These are phyloP conservation scores for Drosophila elegans DNA, from an alignment of 1,140 invertebrate genomes.

Conservation along the genomic window DNA sequence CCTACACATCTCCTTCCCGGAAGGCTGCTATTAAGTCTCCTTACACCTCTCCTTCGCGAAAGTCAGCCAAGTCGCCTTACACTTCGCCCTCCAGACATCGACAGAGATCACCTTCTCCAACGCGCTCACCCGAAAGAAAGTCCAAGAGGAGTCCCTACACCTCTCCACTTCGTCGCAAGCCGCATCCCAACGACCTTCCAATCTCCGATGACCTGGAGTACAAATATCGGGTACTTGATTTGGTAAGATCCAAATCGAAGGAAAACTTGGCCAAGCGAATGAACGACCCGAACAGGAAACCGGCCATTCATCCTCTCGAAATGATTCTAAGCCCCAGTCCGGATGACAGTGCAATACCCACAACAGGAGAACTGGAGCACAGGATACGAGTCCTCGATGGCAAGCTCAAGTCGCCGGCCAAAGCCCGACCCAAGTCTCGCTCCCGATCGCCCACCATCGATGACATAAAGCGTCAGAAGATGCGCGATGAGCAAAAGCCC, in stretches of 20 bases:
- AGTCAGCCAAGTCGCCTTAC: slow-evolving; percentile 53
- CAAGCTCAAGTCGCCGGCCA: slow-evolving; percentile 55
- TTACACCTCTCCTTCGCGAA: slow-evolving; percentile 40
- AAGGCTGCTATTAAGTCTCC: slow-evolving; percentile 38
- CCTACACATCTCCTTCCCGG: slow-evolving; percentile 58
- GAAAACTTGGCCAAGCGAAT: slow-evolving; percentile 64
- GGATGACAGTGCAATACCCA: slow-evolving; percentile 68
- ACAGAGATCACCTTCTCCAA: slow-evolving; percentile 59
- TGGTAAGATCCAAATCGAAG: slow-evolving; percentile 75
- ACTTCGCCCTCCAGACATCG: slow-evolving; percentile 49
- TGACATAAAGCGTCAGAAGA: slow-evolving; percentile 69
- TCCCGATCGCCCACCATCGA: slow-evolving; percentile 74
- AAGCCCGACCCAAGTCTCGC: slow-evolving; percentile 50
- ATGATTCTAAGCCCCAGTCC: slow-evolving; percentile 78
- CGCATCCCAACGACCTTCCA: slow-evolving; percentile 59
- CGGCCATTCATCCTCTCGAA: slow-evolving; percentile 75
- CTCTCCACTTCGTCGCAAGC: slow-evolving; percentile 54
- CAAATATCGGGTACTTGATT: slow-evolving; percentile 72
- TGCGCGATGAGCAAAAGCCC: slow-evolving; percentile 56
- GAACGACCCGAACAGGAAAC: slow-evolving; percentile 63
- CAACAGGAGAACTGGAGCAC: slow-evolving; percentile 77
- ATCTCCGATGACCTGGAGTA: slow-evolving; percentile 72
- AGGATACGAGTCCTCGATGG: slow-evolving; percentile 71
- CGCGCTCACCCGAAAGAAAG: slow-evolving; percentile 26
- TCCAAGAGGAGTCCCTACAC: slow-evolving; percentile 49